These are phyloP conservation scores for Allophyes oxyacanthae DNA, from an alignment of 2,888 invertebrate species.

Conservation along the genomic window DNA sequence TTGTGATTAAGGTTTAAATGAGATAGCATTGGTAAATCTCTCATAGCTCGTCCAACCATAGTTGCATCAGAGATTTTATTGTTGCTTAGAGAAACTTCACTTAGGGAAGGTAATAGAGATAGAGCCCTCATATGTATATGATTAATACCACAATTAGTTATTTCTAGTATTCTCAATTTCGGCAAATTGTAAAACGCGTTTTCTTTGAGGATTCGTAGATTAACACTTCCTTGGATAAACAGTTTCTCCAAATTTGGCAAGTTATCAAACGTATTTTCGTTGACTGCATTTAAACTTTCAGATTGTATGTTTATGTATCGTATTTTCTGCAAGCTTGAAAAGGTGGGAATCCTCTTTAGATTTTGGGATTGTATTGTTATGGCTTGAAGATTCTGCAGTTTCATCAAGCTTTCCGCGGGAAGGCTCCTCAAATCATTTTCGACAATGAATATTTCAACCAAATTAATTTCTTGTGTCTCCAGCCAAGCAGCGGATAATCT, in stretches of 20 bases:
- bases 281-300: slow-evolving; percentile 90
- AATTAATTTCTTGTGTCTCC: slow-evolving; percentile 92
- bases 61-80: slow-evolving; percentile 94
- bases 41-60: slow-evolving; percentile 94
- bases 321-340: slow-evolving; percentile 92
- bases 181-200: slow-evolving; percentile 92
- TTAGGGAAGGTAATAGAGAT: slow-evolving; percentile 91
- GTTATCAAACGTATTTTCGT: slow-evolving; percentile 92
- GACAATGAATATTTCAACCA: slow-evolving; percentile 95
- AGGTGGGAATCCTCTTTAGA: slow-evolving; percentile 93
- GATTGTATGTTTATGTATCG: slow-evolving; percentile 93
- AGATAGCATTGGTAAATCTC: slow-evolving; percentile 93
- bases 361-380: slow-evolving; percentile 94
- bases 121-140: slow-evolving; percentile 94
- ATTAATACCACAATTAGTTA: slow-evolving; percentile 93
- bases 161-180: slow-evolving; percentile 92
- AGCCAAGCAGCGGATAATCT: slow-evolving; percentile 95
- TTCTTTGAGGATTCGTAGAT: slow-evolving; percentile 92
- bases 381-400: slow-evolving; percentile 93
- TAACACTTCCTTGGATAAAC: slow-evolving; percentile 92
- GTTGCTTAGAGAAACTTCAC: slow-evolving; percentile 91
- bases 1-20: slow-evolving; percentile 93
- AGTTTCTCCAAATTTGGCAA: slow-evolving; percentile 93
- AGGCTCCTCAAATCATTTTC: slow-evolving; percentile 94
- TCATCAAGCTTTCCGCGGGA: slow-evolving; percentile 93